phyloP scores from a whole-genome alignment of 2,888 invertebrate species.

The Aphodius granarius region DNA sequence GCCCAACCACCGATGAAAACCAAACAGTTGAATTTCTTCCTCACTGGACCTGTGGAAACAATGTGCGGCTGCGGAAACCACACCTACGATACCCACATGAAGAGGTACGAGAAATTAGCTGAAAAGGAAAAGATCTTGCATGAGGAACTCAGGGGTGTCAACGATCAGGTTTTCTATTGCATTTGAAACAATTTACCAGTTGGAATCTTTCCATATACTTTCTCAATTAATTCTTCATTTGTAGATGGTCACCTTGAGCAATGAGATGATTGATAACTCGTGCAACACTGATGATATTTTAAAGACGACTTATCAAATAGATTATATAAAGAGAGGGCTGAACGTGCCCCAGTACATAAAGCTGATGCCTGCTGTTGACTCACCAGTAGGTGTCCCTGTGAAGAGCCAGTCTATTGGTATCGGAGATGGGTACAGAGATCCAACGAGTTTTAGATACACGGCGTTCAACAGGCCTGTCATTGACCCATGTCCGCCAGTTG shows the following conservation, averaged over 20 bases:
- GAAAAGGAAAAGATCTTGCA: conserved; percentile 63
- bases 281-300: conserved; percentile 65
- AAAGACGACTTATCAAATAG: conserved; percentile 64
- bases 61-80: conserved; percentile 68
- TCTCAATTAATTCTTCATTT: conserved; percentile 25
- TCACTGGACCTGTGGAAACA: conserved; percentile 61
- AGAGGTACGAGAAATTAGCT: conserved; percentile 63
- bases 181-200: too few species aligned
- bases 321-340: conserved; percentile 62
- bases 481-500: conserved; percentile 53
- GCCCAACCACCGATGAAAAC: conserved; percentile 62
- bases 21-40: conserved; percentile 53
- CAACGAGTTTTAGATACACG: conserved; percentile 61
- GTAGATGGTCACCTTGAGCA: conserved; percentile 63
- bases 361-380: conserved; percentile 64
- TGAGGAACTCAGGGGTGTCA: conserved; percentile 51
- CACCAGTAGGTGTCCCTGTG: conserved; percentile 61
- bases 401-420: conserved; percentile 60
- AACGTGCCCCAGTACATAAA: conserved; percentile 59
- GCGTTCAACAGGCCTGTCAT: conserved; percentile 61
- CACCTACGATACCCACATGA: conserved; percentile 61
- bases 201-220: neutral
- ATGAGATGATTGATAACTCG: conserved; percentile 65
- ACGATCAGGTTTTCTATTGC: conserved; percentile 37
- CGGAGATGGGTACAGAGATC: conserved; percentile 64